A percentile compares a stretch with the other conserved stretches of the same genome.
Conservation (phyloP, 2,888 invertebrate species). For the Cataglyphis albicans region DNA sequence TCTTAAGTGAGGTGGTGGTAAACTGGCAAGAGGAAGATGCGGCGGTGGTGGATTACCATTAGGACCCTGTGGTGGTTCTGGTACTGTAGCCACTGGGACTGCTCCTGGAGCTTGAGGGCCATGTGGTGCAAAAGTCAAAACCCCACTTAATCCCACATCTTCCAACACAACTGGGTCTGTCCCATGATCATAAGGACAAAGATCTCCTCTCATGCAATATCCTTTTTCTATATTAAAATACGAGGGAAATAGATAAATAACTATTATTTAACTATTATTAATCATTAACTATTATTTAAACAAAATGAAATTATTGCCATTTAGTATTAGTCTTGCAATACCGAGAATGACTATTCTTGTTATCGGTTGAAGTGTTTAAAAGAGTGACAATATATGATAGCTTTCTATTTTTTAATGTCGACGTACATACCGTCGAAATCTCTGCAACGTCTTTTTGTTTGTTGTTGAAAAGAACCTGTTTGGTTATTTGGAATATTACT, state of each 20-base stretch:
- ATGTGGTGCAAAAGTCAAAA: constrained; percentile 87
- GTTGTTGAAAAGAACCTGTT: constrained; percentile 77
- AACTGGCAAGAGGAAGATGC: constrained; percentile 84
- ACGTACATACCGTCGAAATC: constrained; percentile 93
- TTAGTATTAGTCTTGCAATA: neutral
- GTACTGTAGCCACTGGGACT: constrained; percentile 80
- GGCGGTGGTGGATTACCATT: constrained; percentile 85
- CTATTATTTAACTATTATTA: constrained; percentile 59
- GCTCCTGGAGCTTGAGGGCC: constrained; percentile 83
- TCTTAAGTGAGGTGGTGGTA: constrained; percentile 84
- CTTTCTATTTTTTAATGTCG: constrained; percentile 18
- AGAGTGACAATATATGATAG: neutral
- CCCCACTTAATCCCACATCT: constrained; percentile 90
- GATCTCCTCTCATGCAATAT: constrained; percentile 98
- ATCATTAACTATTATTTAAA: constrained; percentile 60
- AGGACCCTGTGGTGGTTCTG: constrained; percentile 82
- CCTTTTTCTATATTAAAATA: constrained; percentile 91
- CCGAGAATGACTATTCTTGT: neutral
- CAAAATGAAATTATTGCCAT: neutral
- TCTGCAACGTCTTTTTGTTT: constrained; percentile 90
- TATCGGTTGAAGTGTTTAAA: neutral
- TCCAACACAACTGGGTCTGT: constrained; percentile 98
- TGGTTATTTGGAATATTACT: constrained; percentile 81
- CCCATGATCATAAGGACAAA: constrained; percentile 99
- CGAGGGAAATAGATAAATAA: neutral